Percentiles rank a stretch among this genome's conserved stretches.
Conservation (phyloP, 2,888 invertebrate species). For the Amblyjoppa proteus region DNA sequence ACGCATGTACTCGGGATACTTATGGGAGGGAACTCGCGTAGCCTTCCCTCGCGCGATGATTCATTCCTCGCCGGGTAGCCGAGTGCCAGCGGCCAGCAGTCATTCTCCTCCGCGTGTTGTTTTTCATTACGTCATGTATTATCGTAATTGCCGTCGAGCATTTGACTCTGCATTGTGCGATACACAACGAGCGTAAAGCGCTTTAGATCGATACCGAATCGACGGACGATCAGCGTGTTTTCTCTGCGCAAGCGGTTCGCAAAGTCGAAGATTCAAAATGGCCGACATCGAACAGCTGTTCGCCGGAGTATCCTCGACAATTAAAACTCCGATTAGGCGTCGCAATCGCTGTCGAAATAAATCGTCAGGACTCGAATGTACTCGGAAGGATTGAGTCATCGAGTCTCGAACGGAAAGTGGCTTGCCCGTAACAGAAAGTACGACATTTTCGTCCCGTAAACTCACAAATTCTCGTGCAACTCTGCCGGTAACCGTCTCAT, state of each 20-base stretch:
- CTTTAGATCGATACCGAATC: neutral
- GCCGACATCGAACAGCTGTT: neutral
- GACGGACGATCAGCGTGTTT: neutral
- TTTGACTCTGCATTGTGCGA: constrained; percentile 14
- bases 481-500: constrained; percentile 29
- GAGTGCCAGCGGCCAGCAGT: constrained; percentile 46
- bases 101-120: constrained; percentile 67
- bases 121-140: constrained; percentile 72
- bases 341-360: neutral
- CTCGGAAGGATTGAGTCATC: neutral
- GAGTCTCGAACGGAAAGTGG: neutral
- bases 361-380: neutral
- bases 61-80: constrained; percentile 44
- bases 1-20: constrained; percentile 5
- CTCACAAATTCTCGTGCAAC: constrained; percentile 46
- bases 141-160: constrained; percentile 68
- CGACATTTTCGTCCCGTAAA: constrained; percentile 50
- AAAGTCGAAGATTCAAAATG: neutral
- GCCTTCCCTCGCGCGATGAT: constrained; percentile 52
- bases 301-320: neutral
- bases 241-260: neutral
- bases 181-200: constrained; percentile 26
- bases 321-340: neutral
- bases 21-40: constrained; percentile 2
- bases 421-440: constrained; percentile 36